These are phyloP conservation scores for Carposina sasakii DNA, from an alignment of 1,140 invertebrate species.

Conservation along the genomic window DNA sequence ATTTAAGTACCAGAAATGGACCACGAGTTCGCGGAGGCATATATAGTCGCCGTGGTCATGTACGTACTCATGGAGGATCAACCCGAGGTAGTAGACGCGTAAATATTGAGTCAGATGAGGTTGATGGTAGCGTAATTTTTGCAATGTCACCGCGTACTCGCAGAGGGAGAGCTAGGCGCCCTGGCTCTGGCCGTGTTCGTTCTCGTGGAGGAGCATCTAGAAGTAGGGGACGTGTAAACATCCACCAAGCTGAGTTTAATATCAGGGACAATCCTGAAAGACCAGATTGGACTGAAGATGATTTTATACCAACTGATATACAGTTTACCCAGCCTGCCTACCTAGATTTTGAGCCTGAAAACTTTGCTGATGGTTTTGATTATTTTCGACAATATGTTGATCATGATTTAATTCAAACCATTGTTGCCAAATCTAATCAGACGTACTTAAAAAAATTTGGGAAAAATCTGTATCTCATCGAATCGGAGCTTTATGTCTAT, in stretches of 20 bases:
- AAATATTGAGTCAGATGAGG: neutral
- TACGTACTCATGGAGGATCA: neutral
- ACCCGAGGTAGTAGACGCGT: neutral
- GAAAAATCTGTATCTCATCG: neutral
- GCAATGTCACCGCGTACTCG: neutral
- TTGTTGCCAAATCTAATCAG: constrained; percentile 2
- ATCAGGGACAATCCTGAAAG: constrained; percentile 1
- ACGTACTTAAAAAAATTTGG: neutral
- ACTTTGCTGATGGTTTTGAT: neutral
- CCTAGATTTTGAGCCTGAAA: neutral
- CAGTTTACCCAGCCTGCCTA: neutral
- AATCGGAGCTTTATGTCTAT: neutral
- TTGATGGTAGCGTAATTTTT: neutral
- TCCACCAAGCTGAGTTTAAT: neutral
- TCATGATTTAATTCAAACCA: neutral
- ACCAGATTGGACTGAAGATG: constrained; percentile 1
- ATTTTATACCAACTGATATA: neutral
- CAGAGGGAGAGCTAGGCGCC: neutral
- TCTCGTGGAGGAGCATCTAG: neutral
- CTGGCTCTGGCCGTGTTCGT: neutral
- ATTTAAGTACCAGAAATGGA: no score
- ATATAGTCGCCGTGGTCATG: neutral
- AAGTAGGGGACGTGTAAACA: neutral
- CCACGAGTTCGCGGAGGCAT: neutral
- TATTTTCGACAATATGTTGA: constrained; percentile 1